Evolutionary conservation across 2,797 vertebrate species (phyloP), one percentile per base, ranked within the genome.

Genomic region (Fratercula arctica): DNA sequence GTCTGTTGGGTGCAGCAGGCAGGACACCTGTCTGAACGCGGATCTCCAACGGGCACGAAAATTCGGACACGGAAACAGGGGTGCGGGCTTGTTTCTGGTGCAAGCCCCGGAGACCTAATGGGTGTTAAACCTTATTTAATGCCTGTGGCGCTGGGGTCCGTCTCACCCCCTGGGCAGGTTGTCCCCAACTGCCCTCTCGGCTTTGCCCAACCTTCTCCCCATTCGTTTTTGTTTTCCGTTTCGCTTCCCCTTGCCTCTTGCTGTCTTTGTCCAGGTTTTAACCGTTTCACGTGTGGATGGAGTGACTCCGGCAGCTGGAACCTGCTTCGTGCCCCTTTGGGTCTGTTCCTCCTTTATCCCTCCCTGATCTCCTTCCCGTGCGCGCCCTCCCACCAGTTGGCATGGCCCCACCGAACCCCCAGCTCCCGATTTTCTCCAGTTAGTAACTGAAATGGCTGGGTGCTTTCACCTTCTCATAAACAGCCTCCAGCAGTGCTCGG

Each of bases 221-320:
- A 5, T 83, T 70, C 6, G 1, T 45, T 92, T 90, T 51, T 67
- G 17, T 56, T 80, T 91, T 77, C 51, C n/a, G 17, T 83, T 93
- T 79, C 3, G 0, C 29, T 87, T 94, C 73, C 56, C 25, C 35
- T 87, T 4, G 1, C 39, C 2, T 2, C 45, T 79, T 83, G 73
- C 56, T 89, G 83, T 59, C 64, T 76, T 89, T 41, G 64, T 23
- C 29, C 1, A 1, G 25, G 14, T 60, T 89, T 85, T 77, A 70
- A 73, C 43, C 0, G 0, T 84, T 75, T 72, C 70, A 61, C 46
- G 31, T 0, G 1, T 33, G 28, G 17, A 10, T 0, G 1, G 14
- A 18, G 28, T 64, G 74, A 41, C 16, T 85, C n/a, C 41, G 51
- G 45, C 45, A 79, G 67, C 67, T 73, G 81, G 10, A 72, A 17